Evolutionary conservation across 1,140 invertebrate species (phyloP).

Genomic region (Lerema accius): DNA sequence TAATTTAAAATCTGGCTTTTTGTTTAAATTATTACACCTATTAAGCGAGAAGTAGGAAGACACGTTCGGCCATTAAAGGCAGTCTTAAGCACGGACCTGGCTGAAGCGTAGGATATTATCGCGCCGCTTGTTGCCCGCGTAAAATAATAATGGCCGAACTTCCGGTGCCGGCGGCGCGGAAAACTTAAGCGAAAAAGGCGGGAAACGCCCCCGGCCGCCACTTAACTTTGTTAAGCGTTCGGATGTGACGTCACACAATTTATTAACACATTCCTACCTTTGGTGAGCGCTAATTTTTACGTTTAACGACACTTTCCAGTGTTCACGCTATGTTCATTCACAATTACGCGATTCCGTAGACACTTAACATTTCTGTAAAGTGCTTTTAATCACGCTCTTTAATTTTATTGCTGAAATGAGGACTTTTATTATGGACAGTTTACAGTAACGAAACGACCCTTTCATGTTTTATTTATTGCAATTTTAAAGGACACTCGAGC

Average conservation of each 20-base stretch:
- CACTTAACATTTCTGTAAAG: constrained; percentile 35
- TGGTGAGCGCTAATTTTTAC: constrained; percentile 55
- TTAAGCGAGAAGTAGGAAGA: constrained; percentile 77
- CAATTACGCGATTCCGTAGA: constrained; percentile 31
- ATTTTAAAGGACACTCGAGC: constrained; percentile 1
- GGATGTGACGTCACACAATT: constrained; percentile 80
- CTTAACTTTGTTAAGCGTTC: constrained; percentile 70
- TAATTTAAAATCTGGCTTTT: constrained; percentile 67
- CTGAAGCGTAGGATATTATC: constrained; percentile 79
- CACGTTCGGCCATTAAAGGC: constrained; percentile 76
- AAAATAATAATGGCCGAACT: constrained; percentile 84
- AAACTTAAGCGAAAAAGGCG: constrained; percentile 78
- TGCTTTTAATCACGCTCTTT: constrained; percentile 35
- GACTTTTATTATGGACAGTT: constrained; percentile 33
- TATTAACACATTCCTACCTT: constrained; percentile 74
- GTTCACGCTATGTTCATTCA: constrained; percentile 53
- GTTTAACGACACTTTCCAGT: constrained; percentile 65
- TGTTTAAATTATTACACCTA: constrained; percentile 80
- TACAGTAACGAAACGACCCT: constrained; percentile 28
- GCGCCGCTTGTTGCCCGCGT: constrained; percentile 83
- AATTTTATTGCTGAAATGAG: constrained; percentile 34
- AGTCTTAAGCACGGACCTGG: constrained; percentile 56
- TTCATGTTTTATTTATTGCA: constrained; percentile 25
- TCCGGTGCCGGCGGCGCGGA: constrained; percentile 75
- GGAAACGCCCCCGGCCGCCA: constrained; percentile 58